A percentile compares a stretch with the other conserved stretches of the same genome.
phyloP scores from a whole-genome alignment of 2,888 invertebrate species.

The Danaus chrysippus region DNA sequence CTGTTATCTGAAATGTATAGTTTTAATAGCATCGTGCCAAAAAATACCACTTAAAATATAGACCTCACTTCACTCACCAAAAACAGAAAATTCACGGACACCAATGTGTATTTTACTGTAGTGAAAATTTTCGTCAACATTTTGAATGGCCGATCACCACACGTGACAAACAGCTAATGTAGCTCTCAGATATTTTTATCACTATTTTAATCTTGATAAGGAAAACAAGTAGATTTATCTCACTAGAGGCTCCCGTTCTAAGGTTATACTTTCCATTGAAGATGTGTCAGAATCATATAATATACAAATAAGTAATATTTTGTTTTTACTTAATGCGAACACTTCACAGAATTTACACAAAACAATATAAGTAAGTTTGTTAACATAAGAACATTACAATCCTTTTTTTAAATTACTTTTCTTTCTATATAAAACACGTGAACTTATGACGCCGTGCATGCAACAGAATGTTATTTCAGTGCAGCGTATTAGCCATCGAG shows the following conservation, averaged over 20 bases:
- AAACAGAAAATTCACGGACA: conserved; percentile 64
- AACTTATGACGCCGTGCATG: too few species aligned
- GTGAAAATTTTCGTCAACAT: conserved; percentile 71
- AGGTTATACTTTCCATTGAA: conserved; percentile 33
- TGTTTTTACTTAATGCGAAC: too few species aligned
- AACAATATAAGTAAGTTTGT: too few species aligned
- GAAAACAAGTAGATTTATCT: conserved; percentile 69
- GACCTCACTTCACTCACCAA: conserved; percentile 55
- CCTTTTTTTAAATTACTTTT: too few species aligned
- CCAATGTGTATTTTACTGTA: conserved; percentile 67
- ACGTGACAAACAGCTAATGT: conserved; percentile 47
- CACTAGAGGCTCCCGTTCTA: conserved; percentile 36
- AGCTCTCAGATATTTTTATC: conserved; percentile 69
- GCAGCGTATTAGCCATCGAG: too few species aligned
- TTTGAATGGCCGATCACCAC: conserved; percentile 37
- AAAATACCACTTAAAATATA: background rate
- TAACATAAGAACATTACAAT: too few species aligned
- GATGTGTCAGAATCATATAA: conserved; percentile 20
- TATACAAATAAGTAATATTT: too few species aligned
- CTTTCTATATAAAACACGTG: too few species aligned
- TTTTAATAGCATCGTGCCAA: conserved; percentile 23
- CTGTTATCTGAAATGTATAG: conserved; percentile 83
- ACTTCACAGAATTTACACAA: too few species aligned
- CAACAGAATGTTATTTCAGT: too few species aligned
- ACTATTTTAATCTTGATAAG: conserved; percentile 70